Evolutionary conservation across 2,113 vertebrate species (phyloP).

Genomic region (Zosterops lateralis): DNA sequence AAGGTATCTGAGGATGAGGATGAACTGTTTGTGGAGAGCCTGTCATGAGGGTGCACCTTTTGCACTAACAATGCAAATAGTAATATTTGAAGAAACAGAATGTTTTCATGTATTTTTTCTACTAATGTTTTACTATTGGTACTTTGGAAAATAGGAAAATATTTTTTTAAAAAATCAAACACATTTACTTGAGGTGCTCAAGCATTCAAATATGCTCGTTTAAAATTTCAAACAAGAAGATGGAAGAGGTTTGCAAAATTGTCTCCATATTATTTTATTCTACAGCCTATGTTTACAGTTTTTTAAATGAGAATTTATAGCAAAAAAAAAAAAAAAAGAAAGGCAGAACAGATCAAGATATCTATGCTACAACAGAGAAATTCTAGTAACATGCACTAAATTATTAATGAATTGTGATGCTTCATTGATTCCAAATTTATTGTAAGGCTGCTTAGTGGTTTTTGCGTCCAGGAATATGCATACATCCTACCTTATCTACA

Average conservation of each 20-base stretch:
- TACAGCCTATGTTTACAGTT: background rate
- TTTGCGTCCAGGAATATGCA: background rate
- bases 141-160: background rate
- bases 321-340: background rate
- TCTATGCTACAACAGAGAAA: background rate
- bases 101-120: background rate
- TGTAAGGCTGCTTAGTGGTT: background rate
- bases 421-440: conserved; percentile 18
- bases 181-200: background rate
- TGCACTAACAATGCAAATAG: background rate
- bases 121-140: background rate
- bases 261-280: background rate
- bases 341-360: background rate
- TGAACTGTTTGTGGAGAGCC: background rate
- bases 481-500: background rate
- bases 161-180: background rate
- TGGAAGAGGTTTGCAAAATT: background rate
- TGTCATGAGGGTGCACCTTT: background rate
- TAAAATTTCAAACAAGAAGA: background rate
- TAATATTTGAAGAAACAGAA: background rate
- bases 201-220: background rate
- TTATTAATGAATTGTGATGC: background rate
- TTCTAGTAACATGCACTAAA: background rate
- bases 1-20: background rate
- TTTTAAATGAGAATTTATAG: background rate